Conservation (phyloP, 2,888 invertebrate genomes). For the Fragum fragum region DNA sequence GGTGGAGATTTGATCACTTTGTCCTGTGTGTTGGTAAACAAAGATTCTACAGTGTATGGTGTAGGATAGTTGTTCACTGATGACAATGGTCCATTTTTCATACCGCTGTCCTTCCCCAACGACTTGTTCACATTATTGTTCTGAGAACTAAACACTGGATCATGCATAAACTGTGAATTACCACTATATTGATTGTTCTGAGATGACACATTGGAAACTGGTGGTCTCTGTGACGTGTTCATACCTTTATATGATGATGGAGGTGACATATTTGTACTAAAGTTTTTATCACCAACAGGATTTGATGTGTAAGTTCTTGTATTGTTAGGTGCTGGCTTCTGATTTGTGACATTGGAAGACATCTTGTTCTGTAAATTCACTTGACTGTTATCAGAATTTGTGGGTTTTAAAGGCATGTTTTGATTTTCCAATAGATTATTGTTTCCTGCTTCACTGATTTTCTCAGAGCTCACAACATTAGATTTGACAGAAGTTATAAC, state of each 20-base stretch:
- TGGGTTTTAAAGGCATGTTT: slow-evolving; percentile 19
- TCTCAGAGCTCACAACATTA: slow-evolving; percentile 7
- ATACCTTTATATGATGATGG: slow-evolving; percentile 20
- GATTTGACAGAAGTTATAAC: slow-evolving; percentile 52
- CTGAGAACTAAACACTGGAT: slow-evolving; percentile 48
- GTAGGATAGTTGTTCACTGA: slow-evolving; percentile 56
- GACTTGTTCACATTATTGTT: slow-evolving; percentile 30
- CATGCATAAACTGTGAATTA: slow-evolving; percentile 32
- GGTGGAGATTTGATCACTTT: slow-evolving; percentile 67
- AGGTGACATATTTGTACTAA: slow-evolving; percentile 5
- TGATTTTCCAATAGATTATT: slow-evolving; percentile 18
- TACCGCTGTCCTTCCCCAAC: slow-evolving; percentile 44
- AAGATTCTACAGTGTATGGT: slow-evolving; percentile 72
- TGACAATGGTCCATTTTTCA: slow-evolving; percentile 29
- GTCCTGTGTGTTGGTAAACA: slow-evolving; percentile 66
- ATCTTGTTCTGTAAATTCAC: slow-evolving; percentile 12
- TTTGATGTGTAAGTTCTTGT: slow-evolving; percentile 1
- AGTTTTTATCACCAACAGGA: slow-evolving; percentile 12
- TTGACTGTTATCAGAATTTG: slow-evolving; percentile 11
- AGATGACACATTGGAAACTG: slow-evolving; percentile 35
- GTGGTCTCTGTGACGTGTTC: slow-evolving; percentile 20
- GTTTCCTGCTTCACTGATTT: not conserved
- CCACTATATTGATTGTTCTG: slow-evolving; percentile 50
- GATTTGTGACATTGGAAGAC: slow-evolving; percentile 5
- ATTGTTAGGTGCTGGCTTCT: not conserved